These are phyloP conservation scores for Probosciger aterrimus DNA, from an alignment of 2,113 vertebrate genomes.

Conservation along the genomic window DNA sequence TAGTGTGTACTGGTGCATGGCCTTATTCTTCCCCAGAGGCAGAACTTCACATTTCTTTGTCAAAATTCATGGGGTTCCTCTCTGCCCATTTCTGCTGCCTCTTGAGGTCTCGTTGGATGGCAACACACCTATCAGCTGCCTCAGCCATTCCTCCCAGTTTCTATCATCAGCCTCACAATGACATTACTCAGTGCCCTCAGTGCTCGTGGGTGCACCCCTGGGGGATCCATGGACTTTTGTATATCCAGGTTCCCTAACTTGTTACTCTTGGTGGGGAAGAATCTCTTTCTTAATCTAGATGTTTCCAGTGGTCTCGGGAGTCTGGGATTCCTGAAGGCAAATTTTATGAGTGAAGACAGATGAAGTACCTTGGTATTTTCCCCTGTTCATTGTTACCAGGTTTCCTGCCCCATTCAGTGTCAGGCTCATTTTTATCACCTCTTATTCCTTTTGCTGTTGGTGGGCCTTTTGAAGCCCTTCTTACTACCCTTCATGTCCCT, in stretches of 20 bases:
- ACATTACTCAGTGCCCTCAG: background rate
- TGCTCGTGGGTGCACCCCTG: background rate
- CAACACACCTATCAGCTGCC: background rate
- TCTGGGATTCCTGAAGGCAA: background rate
- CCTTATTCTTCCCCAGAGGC: background rate
- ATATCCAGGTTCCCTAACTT: background rate
- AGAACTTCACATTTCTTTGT: background rate
- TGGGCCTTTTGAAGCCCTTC: background rate
- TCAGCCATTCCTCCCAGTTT: background rate
- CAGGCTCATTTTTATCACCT: background rate
- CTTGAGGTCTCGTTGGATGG: background rate
- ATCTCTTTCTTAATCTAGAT: background rate
- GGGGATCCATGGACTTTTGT: background rate
- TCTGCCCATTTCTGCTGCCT: background rate
- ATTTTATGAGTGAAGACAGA: background rate
- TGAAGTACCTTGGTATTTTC: background rate
- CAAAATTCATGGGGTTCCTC: background rate
- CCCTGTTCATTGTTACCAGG: background rate
- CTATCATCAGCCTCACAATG: background rate
- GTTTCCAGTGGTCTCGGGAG: background rate
- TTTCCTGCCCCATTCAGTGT: background rate
- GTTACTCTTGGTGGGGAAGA: background rate
- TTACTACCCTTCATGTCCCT: background rate
- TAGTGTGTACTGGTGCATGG: background rate
- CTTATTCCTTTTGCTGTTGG: background rate